phyloP scores from a whole-genome alignment of 2,888 invertebrate genomes.

The Amblyjoppa proteus region DNA sequence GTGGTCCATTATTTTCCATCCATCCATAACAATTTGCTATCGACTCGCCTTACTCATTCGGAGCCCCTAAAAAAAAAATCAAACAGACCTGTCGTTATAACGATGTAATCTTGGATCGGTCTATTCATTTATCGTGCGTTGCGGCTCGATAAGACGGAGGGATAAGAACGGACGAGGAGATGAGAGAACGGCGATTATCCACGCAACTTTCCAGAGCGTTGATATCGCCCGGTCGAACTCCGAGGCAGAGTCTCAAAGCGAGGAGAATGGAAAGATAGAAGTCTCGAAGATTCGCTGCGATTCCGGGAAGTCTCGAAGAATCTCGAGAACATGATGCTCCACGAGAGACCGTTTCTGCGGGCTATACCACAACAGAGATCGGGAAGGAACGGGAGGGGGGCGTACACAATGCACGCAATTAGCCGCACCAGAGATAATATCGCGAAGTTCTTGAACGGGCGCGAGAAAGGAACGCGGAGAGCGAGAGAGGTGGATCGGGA shows the following conservation, averaged over 20 bases:
- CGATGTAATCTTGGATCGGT: not conserved
- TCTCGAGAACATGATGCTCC: slow-evolving; percentile 31
- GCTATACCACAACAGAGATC: slow-evolving; percentile 18
- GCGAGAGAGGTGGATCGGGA: not conserved
- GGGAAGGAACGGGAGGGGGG: slow-evolving; percentile 46
- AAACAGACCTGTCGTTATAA: not conserved
- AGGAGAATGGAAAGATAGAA: not conserved
- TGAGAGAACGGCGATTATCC: not conserved
- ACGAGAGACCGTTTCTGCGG: slow-evolving; percentile 8
- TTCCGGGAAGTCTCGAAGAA: slow-evolving; percentile 43
- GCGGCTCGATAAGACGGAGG: not conserved
- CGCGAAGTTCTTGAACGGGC: slow-evolving; percentile 55
- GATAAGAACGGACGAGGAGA: not conserved
- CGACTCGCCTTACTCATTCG: no score
- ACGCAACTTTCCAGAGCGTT: not conserved
- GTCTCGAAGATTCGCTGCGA: slow-evolving; percentile 46
- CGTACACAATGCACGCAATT: slow-evolving; percentile 74
- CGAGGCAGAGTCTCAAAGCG: slow-evolving; percentile 10
- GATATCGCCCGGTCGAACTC: not conserved
- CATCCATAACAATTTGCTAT: no score
- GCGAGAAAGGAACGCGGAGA: slow-evolving; percentile 29
- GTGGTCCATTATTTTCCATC: no score
- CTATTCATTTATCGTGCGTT: not conserved
- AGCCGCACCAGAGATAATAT: slow-evolving; percentile 71
- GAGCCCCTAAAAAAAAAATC: not conserved